Percentiles rank a stretch among this genome's conserved stretches.
Evolutionary conservation across 1,140 invertebrate species (phyloP).

Genomic region (Planococcus citri): DNA sequence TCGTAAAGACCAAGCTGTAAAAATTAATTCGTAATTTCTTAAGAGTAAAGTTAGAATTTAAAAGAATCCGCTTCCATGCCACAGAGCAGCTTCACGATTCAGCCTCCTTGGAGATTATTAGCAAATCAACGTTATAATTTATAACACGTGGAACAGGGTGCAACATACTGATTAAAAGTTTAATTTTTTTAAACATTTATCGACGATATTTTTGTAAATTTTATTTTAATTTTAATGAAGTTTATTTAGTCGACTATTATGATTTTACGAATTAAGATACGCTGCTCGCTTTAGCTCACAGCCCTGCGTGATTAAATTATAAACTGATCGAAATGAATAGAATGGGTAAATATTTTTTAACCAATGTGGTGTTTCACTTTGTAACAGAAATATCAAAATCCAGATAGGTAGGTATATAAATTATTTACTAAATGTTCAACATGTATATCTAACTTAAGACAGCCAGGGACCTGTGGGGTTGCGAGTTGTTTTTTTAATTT

Average conservation of each 20-base stretch:
- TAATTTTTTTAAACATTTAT: not conserved
- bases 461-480: too few relatives aligned
- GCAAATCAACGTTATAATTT: not conserved
- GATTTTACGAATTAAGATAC: not conserved
- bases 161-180: slow-evolving; percentile 3
- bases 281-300: not conserved
- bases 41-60: too few relatives aligned
- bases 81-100: not conserved
- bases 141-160: slow-evolving; percentile 6
- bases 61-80: not conserved
- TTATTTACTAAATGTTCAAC: too few relatives aligned
- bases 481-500: too few relatives aligned
- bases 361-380: too few relatives aligned
- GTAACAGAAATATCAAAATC: too few relatives aligned
- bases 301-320: not conserved
- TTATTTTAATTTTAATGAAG: slow-evolving; percentile 4
- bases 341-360: not conserved
- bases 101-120: not conserved
- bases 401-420: too few relatives aligned
- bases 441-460: too few relatives aligned
- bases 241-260: slow-evolving; percentile 4
- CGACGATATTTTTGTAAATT: not conserved
- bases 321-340: not conserved
- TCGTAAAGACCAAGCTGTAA: too few relatives aligned
- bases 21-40: too few relatives aligned